These are phyloP conservation scores for Octomys mimax DNA, from an alignment of 2,797 vertebrate genomes.

Conservation along the genomic window DNA sequence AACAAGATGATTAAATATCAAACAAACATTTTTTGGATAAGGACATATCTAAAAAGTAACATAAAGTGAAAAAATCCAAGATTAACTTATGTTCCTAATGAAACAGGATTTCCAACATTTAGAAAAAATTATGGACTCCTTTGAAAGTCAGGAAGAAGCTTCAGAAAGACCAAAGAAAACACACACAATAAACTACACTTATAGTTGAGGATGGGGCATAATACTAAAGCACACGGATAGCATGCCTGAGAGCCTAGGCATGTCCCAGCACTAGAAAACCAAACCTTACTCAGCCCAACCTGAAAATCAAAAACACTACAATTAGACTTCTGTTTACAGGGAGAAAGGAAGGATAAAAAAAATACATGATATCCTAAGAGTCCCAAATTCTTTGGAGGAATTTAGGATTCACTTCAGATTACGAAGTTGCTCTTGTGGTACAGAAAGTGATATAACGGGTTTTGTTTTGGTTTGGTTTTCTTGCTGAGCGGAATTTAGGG, in stretches of 20 bases:
- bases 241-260: not conserved
- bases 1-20: not conserved
- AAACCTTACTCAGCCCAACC: not conserved
- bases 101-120: not conserved
- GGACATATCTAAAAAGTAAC: not conserved
- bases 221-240: not conserved
- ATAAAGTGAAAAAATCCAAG: conserved; percentile 5
- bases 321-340: not conserved
- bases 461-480: not conserved
- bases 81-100: not conserved
- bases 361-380: not conserved
- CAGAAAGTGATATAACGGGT: not conserved
- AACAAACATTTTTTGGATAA: conserved; percentile 23
- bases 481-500: no score
- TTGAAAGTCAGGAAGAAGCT: conserved; percentile 25
- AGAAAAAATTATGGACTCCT: not conserved
- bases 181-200: not conserved
- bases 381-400: not conserved
- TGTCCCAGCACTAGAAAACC: not conserved
- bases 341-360: not conserved
- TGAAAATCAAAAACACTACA: not conserved
- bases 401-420: not conserved
- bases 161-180: conserved; percentile 27
- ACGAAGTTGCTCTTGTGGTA: not conserved
- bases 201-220: not conserved